Conservation (phyloP, 2,888 invertebrate species). For the Cantharis flavilabris region DNA sequence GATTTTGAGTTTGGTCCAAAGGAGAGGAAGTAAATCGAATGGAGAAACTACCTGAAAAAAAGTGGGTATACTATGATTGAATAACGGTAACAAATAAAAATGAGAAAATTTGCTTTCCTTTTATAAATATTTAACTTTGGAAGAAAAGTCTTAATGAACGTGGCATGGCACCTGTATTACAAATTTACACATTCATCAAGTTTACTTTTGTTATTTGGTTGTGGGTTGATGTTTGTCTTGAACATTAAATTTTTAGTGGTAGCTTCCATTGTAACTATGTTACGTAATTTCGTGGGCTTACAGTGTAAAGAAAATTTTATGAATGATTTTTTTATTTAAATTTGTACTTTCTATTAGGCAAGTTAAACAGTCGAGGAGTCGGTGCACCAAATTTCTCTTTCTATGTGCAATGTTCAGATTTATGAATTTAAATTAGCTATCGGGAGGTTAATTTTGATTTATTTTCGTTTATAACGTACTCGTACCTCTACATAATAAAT, state of each 20-base stretch:
- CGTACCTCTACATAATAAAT: background rate
- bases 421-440: background rate
- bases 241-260: background rate
- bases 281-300: background rate
- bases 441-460: background rate
- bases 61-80: background rate
- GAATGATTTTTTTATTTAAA: background rate
- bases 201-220: background rate
- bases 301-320: background rate
- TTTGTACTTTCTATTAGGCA: background rate
- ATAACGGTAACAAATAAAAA: background rate
- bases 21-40: conserved; percentile 3
- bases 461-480: background rate
- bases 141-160: background rate
- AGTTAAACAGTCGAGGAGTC: background rate
- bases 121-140: background rate
- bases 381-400: background rate
- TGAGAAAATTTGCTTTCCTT: background rate
- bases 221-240: background rate
- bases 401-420: background rate
- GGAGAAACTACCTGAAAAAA: background rate
- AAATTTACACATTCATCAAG: background rate
- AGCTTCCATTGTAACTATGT: background rate
- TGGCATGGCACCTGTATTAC: background rate
- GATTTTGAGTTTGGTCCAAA: background rate